A percentile compares a stretch with the other conserved stretches of the same genome.
These are phyloP conservation scores for Leptopilina myrica DNA, from an alignment of 2,888 invertebrate genomes.

Conservation along the genomic window DNA sequence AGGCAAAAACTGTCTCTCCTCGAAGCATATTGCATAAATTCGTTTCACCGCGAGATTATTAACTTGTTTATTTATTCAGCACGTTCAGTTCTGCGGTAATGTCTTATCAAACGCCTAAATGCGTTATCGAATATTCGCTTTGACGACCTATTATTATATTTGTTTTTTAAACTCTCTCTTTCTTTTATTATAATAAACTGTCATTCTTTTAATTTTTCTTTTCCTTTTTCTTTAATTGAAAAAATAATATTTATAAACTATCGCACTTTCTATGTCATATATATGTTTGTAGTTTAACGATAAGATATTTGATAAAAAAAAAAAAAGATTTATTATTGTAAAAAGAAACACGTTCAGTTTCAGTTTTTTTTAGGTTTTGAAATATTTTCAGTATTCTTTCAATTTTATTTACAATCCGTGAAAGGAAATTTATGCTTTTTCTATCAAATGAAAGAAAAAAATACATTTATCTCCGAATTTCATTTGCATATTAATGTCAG, in stretches of 20 bases:
- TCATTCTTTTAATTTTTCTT: neutral
- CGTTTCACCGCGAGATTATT: slow-evolving; percentile 27
- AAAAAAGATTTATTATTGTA: neutral
- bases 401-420: no score
- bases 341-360: no score
- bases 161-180: neutral
- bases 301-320: slow-evolving; percentile 9
- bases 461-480: no score
- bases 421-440: no score
- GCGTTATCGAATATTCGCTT: slow-evolving; percentile 29
- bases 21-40: slow-evolving; percentile 21
- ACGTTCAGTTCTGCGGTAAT: slow-evolving; percentile 35
- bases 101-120: slow-evolving; percentile 37
- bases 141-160: slow-evolving; percentile 35
- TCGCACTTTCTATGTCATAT: neutral
- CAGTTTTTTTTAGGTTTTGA: no score
- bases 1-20: slow-evolving; percentile 15
- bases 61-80: slow-evolving; percentile 38
- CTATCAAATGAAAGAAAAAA: no score
- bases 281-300: slow-evolving; percentile 5
- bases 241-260: neutral
- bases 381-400: no score
- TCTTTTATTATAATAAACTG: neutral
- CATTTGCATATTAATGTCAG: no score
- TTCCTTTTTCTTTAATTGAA: neutral